A percentile compares a stretch with the other conserved stretches of the same genome.
Conservation (phyloP, 2,113 vertebrate species). For the Okapia johnstoni region DNA sequence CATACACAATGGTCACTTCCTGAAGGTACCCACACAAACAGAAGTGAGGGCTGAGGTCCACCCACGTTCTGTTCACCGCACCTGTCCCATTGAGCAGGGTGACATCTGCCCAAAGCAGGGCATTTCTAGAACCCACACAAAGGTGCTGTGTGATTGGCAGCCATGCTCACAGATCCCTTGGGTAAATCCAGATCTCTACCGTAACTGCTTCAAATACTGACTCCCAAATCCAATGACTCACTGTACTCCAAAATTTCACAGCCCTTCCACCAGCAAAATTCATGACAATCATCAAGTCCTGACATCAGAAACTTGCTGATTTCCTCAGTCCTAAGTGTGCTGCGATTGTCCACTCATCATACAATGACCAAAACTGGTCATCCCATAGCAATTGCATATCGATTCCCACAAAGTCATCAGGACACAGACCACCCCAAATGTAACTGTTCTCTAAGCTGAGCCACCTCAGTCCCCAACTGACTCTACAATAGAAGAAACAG, state of each 20-base stretch:
- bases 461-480: neutral
- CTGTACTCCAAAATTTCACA: neutral
- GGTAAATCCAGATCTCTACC: neutral
- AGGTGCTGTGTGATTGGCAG: neutral
- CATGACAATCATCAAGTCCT: neutral
- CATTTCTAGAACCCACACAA: neutral
- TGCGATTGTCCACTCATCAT: neutral
- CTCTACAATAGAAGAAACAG: neutral
- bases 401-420: neutral
- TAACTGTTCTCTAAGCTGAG: neutral
- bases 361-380: neutral
- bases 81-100: neutral
- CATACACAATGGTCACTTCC: neutral
- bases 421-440: neutral
- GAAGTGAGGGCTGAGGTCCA: neutral
- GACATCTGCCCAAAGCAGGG: neutral
- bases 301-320: neutral
- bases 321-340: neutral
- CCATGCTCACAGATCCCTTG: neutral
- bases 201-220: neutral
- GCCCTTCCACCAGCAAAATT: neutral
- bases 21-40: neutral
- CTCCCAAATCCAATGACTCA: neutral
- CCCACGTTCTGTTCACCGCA: fast-evolving
- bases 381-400: neutral